A percentile compares a stretch with the other conserved stretches of the same genome.
Conservation (phyloP, 1,140 invertebrate species). For the Pogonomyrmex barbatus region DNA sequence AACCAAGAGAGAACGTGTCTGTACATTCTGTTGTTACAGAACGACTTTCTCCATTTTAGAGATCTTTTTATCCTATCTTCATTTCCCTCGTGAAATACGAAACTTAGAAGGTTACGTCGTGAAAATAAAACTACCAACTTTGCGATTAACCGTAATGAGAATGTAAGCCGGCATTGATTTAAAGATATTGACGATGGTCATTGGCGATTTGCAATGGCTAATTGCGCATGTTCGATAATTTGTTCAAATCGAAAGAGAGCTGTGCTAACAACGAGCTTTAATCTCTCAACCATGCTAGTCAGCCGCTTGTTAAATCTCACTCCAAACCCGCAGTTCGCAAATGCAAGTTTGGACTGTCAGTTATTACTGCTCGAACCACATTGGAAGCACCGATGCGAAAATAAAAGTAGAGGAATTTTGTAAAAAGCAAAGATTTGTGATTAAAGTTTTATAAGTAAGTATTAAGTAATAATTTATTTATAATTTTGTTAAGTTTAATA, state of each 20-base stretch:
- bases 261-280: conserved; percentile 18
- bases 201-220: not conserved
- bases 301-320: conserved; percentile 19
- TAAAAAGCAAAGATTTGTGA: not conserved
- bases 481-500: too few relatives aligned
- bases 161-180: conserved; percentile 8
- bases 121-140: conserved; percentile 32
- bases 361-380: not conserved
- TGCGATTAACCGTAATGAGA: not conserved
- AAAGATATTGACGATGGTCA: not conserved
- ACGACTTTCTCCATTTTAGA: conserved; percentile 1
- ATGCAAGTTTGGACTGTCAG: not conserved
- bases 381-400: not conserved
- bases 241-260: not conserved
- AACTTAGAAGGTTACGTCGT: not conserved
- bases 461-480: too few relatives aligned
- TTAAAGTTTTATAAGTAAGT: not conserved
- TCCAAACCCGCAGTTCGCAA: not conserved
- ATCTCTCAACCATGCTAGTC: not conserved
- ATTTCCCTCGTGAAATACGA: conserved; percentile 23
- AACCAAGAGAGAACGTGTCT: not conserved
- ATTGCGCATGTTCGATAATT: conserved; percentile 38
- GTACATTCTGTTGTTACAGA: not conserved
- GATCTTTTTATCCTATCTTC: conserved; percentile 12
- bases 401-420: not conserved